Evolutionary conservation across 2,888 invertebrate genomes (phyloP).

Genomic region (Dryadula phaetusa): DNA sequence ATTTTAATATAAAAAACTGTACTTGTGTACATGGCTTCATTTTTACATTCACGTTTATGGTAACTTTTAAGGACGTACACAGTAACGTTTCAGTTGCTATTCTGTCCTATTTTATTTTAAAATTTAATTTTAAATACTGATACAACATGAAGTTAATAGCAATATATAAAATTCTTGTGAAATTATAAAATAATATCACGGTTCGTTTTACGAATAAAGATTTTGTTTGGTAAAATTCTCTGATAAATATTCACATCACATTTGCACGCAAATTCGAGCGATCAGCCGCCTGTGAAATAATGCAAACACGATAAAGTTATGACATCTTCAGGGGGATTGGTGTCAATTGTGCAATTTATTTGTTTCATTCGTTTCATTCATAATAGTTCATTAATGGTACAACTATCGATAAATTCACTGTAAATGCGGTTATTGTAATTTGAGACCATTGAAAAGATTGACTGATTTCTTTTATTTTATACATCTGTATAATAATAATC

Average conservation of each 20-base stretch:
- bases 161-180: neutral
- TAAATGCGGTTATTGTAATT: neutral
- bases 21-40: neutral
- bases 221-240: conserved; percentile 57
- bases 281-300: conserved; percentile 77
- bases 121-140: neutral
- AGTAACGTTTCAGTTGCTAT: neutral
- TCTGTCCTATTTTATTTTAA: neutral
- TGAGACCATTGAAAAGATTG: neutral
- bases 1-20: too few relatives aligned
- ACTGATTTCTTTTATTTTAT: neutral
- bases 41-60: neutral
- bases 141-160: neutral
- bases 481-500: too few relatives aligned
- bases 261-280: conserved; percentile 73
- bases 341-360: conserved; percentile 57
- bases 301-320: conserved; percentile 79
- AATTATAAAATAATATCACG: conserved; percentile 3
- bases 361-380: conserved; percentile 46
- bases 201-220: conserved; percentile 33
- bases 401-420: neutral
- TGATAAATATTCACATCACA: conserved; percentile 76
- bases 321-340: conserved; percentile 69
- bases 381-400: conserved; percentile 27
- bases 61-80: neutral